Evolutionary conservation across 2,797 vertebrate genomes (phyloP).

Genomic region (Gobio occitaniae): DNA sequence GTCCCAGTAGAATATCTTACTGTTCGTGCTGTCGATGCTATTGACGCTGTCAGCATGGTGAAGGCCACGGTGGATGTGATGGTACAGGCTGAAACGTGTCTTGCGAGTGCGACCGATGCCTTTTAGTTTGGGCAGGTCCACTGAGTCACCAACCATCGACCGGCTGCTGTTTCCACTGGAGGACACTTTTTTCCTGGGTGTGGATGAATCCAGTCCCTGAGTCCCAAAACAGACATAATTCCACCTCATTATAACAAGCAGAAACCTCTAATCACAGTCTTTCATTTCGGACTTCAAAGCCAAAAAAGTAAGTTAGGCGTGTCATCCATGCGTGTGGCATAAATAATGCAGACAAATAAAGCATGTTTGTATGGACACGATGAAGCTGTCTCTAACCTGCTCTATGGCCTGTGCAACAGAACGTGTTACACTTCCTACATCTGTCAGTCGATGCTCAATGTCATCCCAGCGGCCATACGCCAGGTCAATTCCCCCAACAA

Average conservation of each 20-base stretch:
- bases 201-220: conserved; percentile 31
- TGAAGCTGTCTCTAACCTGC: conserved; percentile 56
- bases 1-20: conserved; percentile 50
- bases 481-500: conserved; percentile 95
- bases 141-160: conserved; percentile 55
- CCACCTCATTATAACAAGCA: conserved; percentile 8
- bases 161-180: conserved; percentile 62
- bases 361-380: conserved; percentile 12
- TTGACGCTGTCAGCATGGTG: conserved; percentile 86
- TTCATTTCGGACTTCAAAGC: neutral
- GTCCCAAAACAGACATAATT: conserved; percentile 7
- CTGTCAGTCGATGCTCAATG: conserved; percentile 92
- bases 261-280: neutral
- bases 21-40: conserved; percentile 87
- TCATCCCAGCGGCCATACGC: conserved; percentile 98
- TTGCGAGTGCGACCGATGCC: conserved; percentile 85
- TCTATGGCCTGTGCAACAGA: conserved; percentile 70
- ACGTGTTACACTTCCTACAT: conserved; percentile 94
- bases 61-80: conserved; percentile 84
- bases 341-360: neutral
- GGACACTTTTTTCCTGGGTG: conserved; percentile 57
- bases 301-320: neutral
- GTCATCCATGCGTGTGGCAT: neutral
- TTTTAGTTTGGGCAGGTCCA: conserved; percentile 85
- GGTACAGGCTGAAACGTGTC: conserved; percentile 88